A percentile compares a stretch with the other conserved stretches of the same genome.
phyloP scores from a whole-genome alignment of 2,797 vertebrate genomes.

The Aythya fuligula region DNA sequence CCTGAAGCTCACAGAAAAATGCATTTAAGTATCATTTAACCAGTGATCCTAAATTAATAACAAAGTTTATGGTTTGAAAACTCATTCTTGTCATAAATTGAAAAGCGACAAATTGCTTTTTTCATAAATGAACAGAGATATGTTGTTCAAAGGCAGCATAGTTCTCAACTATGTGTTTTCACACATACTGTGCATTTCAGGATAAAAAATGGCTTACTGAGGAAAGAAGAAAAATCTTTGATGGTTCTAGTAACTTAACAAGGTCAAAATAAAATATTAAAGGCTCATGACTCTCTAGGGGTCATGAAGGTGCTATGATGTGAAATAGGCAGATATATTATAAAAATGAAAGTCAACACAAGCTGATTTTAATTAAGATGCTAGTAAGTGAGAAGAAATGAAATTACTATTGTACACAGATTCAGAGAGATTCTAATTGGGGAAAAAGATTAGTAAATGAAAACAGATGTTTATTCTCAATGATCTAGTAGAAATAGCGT shows the following conservation, averaged over 20 bases:
- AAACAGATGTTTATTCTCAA: constrained; percentile 53
- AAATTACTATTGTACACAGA: constrained; percentile 49
- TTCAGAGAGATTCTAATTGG: constrained; percentile 45
- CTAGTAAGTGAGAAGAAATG: constrained; percentile 46
- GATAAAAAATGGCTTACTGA: neutral
- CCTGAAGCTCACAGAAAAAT: neutral
- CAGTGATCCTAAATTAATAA: neutral
- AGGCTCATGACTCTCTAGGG: constrained; percentile 25
- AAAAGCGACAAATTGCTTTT: neutral
- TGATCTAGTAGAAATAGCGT: constrained; percentile 21
- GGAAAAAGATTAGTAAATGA: constrained; percentile 53
- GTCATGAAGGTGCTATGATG: constrained; percentile 63
- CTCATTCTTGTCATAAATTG: constrained; percentile 22
- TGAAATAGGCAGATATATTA: constrained; percentile 57
- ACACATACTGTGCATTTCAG: neutral
- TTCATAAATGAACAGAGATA: constrained; percentile 30
- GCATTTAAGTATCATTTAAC: neutral
- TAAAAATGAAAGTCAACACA: constrained; percentile 56
- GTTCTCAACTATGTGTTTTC: constrained; percentile 28
- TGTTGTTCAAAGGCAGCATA: neutral
- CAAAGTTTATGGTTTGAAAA: constrained; percentile 21
- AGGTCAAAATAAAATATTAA: constrained; percentile 70
- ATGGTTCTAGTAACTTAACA: constrained; percentile 55
- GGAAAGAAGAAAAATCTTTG: constrained; percentile 53
- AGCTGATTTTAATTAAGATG: constrained; percentile 75